Evolutionary conservation across 2,113 vertebrate genomes (phyloP).

Genomic region (Crotalus helleri): DNA sequence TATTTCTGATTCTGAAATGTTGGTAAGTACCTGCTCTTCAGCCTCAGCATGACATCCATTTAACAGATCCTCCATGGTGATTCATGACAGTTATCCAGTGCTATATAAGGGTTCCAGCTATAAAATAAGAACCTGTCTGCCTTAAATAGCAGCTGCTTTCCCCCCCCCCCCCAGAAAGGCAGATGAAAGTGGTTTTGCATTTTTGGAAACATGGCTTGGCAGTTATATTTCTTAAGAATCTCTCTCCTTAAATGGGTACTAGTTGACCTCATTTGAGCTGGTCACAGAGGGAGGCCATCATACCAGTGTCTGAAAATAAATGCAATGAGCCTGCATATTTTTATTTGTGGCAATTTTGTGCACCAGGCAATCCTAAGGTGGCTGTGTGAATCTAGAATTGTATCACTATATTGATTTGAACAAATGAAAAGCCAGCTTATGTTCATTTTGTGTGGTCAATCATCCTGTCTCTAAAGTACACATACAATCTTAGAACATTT

Average conservation of each 20-base stretch:
- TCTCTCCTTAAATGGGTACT: slow-evolving; percentile 1
- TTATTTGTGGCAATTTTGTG: not conserved
- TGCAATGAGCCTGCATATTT: not conserved
- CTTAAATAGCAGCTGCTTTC: not conserved
- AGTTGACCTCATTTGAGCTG: slow-evolving; percentile 2
- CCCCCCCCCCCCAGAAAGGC: not conserved
- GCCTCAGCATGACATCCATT: not conserved
- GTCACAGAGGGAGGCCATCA: not conserved
- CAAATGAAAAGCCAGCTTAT: not conserved
- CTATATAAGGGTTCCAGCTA: not conserved
- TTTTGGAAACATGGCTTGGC: slow-evolving; percentile 7
- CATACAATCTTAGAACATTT: not conserved
- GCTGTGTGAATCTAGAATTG: not conserved
- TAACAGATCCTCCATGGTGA: not conserved
- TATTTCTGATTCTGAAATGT: not conserved
- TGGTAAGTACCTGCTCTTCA: not conserved
- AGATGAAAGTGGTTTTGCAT: slow-evolving; percentile 10
- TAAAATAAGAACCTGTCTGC: slow-evolving; percentile 8
- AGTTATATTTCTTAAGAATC: slow-evolving; percentile 1
- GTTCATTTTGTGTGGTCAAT: not conserved
- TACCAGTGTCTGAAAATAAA: slow-evolving; percentile 14
- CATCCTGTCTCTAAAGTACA: not conserved
- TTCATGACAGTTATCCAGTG: not conserved
- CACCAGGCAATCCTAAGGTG: not conserved
- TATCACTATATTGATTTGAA: not conserved